A percentile compares a stretch with the other conserved stretches of the same genome.
Evolutionary conservation across 2,113 vertebrate genomes (phyloP).

Genomic region (Tachysurus vachellii): DNA sequence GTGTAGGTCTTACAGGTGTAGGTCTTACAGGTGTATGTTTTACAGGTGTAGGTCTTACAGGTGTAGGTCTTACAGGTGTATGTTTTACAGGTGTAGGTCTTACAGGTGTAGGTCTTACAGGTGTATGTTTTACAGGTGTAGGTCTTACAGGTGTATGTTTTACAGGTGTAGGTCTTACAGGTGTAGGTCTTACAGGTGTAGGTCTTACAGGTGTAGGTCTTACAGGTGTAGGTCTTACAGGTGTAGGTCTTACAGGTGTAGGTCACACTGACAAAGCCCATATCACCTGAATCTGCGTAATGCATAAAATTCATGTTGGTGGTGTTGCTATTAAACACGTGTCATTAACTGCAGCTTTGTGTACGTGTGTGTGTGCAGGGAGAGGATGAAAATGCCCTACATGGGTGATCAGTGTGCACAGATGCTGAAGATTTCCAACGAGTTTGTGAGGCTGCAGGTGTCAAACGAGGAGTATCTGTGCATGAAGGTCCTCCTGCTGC

Average conservation of each 20-base stretch:
- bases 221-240: too few relatives aligned
- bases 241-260: not conserved
- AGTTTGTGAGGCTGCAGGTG: conserved; percentile 91
- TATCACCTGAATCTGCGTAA: not conserved
- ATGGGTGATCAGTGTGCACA: conserved; percentile 94
- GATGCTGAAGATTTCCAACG: conserved; percentile 91
- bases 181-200: too few relatives aligned
- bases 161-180: too few relatives aligned
- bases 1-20: too few relatives aligned
- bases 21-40: too few relatives aligned
- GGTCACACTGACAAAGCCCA: not conserved
- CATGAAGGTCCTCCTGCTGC: conserved; percentile 96
- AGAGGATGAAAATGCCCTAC: conserved; percentile 89
- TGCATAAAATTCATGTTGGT: not conserved
- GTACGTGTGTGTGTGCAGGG: conserved; percentile 67
- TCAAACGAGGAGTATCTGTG: conserved; percentile 97
- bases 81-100: too few relatives aligned
- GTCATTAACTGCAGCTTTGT: not conserved
- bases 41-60: too few relatives aligned
- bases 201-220: too few relatives aligned
- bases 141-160: too few relatives aligned
- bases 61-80: too few relatives aligned
- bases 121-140: too few relatives aligned
- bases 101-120: too few relatives aligned
- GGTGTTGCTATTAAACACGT: not conserved